Percentiles rank a stretch among this genome's conserved stretches.
Conservation (phyloP, 2,113 vertebrate species). For the Colistium nudipinnis region DNA sequence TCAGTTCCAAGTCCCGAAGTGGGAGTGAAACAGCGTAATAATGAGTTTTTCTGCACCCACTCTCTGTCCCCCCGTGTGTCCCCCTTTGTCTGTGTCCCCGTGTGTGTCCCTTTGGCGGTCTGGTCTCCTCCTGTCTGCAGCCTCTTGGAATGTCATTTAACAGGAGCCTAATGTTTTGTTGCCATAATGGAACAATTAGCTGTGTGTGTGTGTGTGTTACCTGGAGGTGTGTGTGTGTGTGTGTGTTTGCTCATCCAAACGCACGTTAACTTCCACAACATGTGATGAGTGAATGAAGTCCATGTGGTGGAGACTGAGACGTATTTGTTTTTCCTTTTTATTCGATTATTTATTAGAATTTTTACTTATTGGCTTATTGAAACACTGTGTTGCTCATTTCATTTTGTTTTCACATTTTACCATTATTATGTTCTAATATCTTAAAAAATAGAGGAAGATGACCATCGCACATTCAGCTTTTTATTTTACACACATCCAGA, state of each 20-base stretch:
- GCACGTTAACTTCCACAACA: neutral
- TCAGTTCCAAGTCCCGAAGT: too few relatives aligned
- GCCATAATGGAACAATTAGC: slow-evolving; percentile 79
- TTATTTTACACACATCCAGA: too few relatives aligned
- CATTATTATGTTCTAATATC: too few relatives aligned
- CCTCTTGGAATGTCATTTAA: slow-evolving; percentile 76
- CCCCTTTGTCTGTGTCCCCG: neutral
- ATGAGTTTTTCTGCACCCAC: too few relatives aligned
- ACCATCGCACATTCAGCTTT: too few relatives aligned
- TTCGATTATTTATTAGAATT: too few relatives aligned
- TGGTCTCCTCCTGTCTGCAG: slow-evolving; percentile 38
- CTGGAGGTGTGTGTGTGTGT: slow-evolving; percentile 24
- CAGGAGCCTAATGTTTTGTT: slow-evolving; percentile 73
- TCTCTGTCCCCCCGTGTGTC: neutral
- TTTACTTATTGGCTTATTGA: too few relatives aligned
- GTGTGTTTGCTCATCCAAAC: slow-evolving; percentile 8
- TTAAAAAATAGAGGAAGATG: too few relatives aligned
- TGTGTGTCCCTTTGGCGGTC: neutral
- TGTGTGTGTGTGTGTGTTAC: slow-evolving; percentile 24
- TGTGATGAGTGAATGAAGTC: neutral
- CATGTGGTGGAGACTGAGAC: neutral
- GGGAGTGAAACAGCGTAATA: too few relatives aligned
- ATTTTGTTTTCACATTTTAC: too few relatives aligned
- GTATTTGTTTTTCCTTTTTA: too few relatives aligned
- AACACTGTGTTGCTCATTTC: too few relatives aligned